phyloP scores from a whole-genome alignment of 2,113 vertebrate genomes.

The Passer domesticus region DNA sequence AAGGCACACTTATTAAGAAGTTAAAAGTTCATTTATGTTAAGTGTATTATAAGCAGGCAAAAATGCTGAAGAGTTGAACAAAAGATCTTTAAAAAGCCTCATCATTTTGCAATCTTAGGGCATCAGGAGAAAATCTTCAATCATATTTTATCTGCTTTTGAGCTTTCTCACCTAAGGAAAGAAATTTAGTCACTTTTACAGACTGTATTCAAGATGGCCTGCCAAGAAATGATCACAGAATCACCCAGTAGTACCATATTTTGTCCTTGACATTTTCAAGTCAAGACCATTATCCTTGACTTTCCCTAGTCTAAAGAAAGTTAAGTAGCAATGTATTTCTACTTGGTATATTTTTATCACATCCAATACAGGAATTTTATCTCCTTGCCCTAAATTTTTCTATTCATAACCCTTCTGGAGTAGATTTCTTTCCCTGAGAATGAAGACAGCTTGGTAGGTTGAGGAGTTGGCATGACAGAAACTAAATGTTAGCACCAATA shows the following conservation, averaged over 20 bases:
- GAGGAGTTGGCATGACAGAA: neutral
- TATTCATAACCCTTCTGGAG: neutral
- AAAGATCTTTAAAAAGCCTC: neutral
- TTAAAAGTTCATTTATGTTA: neutral
- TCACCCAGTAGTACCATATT: neutral
- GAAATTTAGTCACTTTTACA: neutral
- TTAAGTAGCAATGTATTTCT: neutral
- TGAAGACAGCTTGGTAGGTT: neutral
- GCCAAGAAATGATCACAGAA: neutral
- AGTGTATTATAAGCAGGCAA: neutral
- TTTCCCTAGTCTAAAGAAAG: neutral
- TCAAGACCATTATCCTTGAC: neutral
- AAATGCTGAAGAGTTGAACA: neutral
- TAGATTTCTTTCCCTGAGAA: neutral
- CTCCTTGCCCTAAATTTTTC: neutral
- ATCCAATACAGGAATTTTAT: neutral
- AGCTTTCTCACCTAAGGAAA: neutral
- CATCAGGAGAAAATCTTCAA: neutral
- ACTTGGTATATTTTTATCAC: neutral
- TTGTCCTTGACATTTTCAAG: neutral
- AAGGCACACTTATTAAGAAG: neutral
- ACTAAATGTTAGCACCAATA: slow-evolving; percentile 6
- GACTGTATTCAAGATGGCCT: neutral
- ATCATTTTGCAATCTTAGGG: neutral
- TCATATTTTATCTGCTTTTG: neutral